These are phyloP conservation scores for cattle (Bos taurus) DNA, from an alignment of 2,113 vertebrate genomes.

Conservation along the genomic window ARS-UCD2.0 NC_037343.1:78647001-78647500, in stretches of 20 bases:
- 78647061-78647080: background rate
- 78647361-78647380: background rate
- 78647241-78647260: background rate
- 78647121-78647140: background rate
- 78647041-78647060: background rate
- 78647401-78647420: background rate
- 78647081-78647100: background rate
- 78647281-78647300: background rate
- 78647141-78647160: background rate
- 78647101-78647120: background rate
- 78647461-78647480: background rate
- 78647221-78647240: background rate
- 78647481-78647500: background rate
- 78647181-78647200: background rate
- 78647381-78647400: background rate
- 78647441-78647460: background rate
- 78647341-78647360: background rate
- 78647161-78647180: background rate
- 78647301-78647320: background rate
- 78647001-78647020: background rate
- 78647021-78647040: background rate
- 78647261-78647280: background rate
- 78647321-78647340: background rate
- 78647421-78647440: background rate
- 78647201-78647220: background rate